phyloP scores from a whole-genome alignment of 1,140 invertebrate species.

The Radopholus similis region DNA sequence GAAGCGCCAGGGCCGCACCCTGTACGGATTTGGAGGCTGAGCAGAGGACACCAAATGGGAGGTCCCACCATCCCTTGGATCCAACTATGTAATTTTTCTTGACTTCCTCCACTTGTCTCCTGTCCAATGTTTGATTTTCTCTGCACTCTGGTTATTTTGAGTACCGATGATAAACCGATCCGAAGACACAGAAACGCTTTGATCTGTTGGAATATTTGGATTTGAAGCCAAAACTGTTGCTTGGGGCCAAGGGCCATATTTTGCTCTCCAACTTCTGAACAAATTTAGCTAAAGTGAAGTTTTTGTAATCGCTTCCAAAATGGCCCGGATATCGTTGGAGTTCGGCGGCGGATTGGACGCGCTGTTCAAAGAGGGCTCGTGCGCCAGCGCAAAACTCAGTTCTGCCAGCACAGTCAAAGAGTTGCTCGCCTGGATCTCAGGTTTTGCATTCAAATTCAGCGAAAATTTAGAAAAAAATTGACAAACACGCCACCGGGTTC shows the following conservation, averaged over 20 bases:
- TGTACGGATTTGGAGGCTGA: constrained; percentile 68
- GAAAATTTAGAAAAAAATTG: too few relatives aligned
- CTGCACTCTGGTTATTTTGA: too few relatives aligned
- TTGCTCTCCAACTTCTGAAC: too few relatives aligned
- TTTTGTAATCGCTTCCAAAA: too few relatives aligned
- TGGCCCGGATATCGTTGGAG: not conserved
- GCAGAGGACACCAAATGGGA: not conserved
- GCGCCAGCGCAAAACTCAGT: not conserved
- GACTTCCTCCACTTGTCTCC: constrained; percentile 2
- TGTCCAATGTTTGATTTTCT: constrained; percentile 17
- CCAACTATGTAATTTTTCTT: too few relatives aligned
- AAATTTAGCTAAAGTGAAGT: too few relatives aligned
- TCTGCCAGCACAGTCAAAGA: not conserved
- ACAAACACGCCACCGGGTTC: not conserved
- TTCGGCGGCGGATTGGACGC: not conserved
- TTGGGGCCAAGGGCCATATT: too few relatives aligned
- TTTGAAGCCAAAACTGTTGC: too few relatives aligned
- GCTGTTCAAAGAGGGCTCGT: not conserved
- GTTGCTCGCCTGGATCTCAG: not conserved
- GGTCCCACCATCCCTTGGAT: too few relatives aligned
- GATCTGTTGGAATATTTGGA: too few relatives aligned
- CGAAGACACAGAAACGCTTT: too few relatives aligned
- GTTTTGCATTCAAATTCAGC: not conserved
- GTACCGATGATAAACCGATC: too few relatives aligned
- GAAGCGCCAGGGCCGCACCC: constrained; percentile 73